These are phyloP conservation scores for Palythoa caribaeorum DNA, from an alignment of 92 coral and sea anemone species.

Conservation along the genomic window DNA sequence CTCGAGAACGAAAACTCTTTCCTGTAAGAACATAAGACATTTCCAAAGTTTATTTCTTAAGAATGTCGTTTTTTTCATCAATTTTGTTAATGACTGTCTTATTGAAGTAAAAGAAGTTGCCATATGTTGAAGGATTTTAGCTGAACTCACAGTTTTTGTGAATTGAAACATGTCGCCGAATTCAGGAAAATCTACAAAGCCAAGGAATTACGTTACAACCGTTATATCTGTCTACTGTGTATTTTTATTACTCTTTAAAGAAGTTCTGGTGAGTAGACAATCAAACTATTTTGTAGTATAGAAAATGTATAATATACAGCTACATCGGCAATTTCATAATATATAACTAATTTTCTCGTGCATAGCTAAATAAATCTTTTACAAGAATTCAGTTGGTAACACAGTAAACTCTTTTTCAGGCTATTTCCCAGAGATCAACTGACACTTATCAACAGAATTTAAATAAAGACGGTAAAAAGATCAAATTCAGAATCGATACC, in stretches of 20 bases:
- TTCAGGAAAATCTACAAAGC: background rate
- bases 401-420: slow-evolving; percentile 16
- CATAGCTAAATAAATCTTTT: background rate
- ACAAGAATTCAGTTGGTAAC: too few relatives aligned
- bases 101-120: background rate
- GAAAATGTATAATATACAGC: background rate
- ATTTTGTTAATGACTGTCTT: background rate
- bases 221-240: background rate
- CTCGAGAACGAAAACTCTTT: background rate
- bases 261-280: slow-evolving; percentile 32
- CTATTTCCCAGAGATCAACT: background rate
- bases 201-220: background rate
- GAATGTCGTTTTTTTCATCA: slow-evolving; percentile 19
- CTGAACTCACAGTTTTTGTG: background rate
- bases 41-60: slow-evolving; percentile 17
- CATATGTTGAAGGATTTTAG: slow-evolving; percentile 16
- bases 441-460: background rate
- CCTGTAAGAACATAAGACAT: background rate
- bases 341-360: background rate
- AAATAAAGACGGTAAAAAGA: background rate
- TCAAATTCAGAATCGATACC: background rate
- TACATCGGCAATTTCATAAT: background rate
- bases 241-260: background rate
- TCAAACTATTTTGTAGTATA: background rate
- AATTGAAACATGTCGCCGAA: background rate